phyloP scores from a whole-genome alignment of 2,113 vertebrate genomes.

The Anhinga anhinga region DNA sequence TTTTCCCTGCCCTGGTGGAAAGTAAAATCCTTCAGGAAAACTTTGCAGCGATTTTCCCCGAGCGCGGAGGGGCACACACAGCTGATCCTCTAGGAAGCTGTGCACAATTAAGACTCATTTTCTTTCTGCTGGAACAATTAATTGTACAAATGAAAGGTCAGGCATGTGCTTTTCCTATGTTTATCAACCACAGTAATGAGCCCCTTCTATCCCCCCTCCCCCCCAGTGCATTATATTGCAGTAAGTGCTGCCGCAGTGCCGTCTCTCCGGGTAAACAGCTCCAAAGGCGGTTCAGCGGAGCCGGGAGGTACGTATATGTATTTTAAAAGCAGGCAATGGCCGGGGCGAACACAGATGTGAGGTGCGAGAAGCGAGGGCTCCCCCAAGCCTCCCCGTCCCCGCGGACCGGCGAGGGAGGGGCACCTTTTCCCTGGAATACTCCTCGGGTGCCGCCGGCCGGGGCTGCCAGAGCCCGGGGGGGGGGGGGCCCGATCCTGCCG shows the following conservation, averaged over 20 bases:
- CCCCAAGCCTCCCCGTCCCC: too few relatives aligned
- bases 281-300: background rate
- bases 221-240: background rate
- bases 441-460: too few relatives aligned
- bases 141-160: constrained; percentile 59
- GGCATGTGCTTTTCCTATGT: constrained; percentile 47
- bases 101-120: constrained; percentile 45
- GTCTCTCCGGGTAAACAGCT: background rate
- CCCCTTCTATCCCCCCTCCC: constrained; percentile 24
- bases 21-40: constrained; percentile 10
- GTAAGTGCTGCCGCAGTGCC: background rate
- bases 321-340: background rate
- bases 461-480: background rate
- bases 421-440: background rate
- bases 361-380: background rate
- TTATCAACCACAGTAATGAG: constrained; percentile 51
- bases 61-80: background rate
- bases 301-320: background rate
- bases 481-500: background rate
- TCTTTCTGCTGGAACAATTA: constrained; percentile 57
- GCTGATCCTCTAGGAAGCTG: constrained; percentile 54
- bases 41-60: background rate
- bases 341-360: background rate
- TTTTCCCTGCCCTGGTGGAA: background rate
- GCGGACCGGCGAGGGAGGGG: too few relatives aligned